A percentile compares a stretch with the other conserved stretches of the same genome.
Evolutionary conservation across 2,888 invertebrate genomes (phyloP).

Genomic region (Corbicula japonica): DNA sequence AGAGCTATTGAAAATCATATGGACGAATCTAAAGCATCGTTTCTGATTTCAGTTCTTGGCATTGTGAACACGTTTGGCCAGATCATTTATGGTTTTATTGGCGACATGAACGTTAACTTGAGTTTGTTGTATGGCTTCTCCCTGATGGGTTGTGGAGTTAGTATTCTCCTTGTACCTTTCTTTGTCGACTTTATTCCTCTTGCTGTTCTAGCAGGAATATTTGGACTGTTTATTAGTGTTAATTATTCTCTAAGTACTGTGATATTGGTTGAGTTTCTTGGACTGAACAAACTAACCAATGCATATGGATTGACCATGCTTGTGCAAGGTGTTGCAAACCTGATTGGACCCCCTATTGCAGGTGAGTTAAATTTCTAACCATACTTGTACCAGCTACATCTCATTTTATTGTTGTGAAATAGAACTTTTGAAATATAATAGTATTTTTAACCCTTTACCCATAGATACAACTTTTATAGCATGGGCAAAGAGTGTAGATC

Average conservation of each 20-base stretch:
- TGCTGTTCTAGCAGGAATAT: constrained; percentile 86
- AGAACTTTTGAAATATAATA: too few species aligned
- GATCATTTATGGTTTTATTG: constrained; percentile 93
- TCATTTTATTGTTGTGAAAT: too few species aligned
- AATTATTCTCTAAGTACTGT: constrained; percentile 95
- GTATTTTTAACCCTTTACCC: too few species aligned
- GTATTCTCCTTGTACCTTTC: constrained; percentile 80
- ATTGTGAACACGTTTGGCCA: constrained; percentile 93
- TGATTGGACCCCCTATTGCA: constrained; percentile 95
- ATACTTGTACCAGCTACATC: too few species aligned
- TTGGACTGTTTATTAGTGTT: constrained; percentile 96
- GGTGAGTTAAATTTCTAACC: constrained; percentile 90
- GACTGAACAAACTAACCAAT: constrained; percentile 95
- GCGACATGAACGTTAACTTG: constrained; percentile 94
- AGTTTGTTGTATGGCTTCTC: constrained; percentile 94
- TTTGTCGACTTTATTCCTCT: constrained; percentile 74
- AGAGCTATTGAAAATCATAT: constrained; percentile 90
- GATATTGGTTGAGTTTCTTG: constrained; percentile 95
- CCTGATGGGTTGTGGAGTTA: constrained; percentile 88
- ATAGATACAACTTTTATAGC: too few species aligned
- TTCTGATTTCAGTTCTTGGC: constrained; percentile 92
- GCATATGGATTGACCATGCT: constrained; percentile 95
- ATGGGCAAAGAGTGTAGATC: too few species aligned
- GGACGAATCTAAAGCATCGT: constrained; percentile 88
- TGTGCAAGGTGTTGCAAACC: constrained; percentile 95